Evolutionary conservation across 1,140 invertebrate genomes (phyloP).

Genomic region (Octopus sinensis): DNA sequence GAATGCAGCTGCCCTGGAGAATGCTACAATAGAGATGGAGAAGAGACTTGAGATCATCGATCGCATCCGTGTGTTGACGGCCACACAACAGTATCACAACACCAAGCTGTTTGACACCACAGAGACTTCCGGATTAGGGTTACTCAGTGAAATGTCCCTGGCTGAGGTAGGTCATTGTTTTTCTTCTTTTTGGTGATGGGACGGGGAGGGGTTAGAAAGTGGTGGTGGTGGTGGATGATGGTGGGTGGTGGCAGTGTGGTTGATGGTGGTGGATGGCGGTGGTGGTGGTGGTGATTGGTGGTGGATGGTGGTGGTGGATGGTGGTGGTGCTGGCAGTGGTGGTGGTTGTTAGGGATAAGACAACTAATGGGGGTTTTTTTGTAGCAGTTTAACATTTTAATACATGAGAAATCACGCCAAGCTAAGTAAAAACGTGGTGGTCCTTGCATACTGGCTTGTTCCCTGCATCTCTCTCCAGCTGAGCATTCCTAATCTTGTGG

Average conservation of each 20-base stretch:
- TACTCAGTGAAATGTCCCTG: conserved; percentile 58
- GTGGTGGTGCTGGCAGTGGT: not conserved
- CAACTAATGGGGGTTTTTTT: not conserved
- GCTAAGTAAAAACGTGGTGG: too few species aligned
- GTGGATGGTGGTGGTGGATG: too few species aligned
- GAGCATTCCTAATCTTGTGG: too few species aligned
- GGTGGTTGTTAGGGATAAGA: conserved; percentile 6
- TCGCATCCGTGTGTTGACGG: conserved; percentile 56
- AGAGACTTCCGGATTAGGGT: conserved; percentile 48
- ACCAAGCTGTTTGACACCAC: conserved; percentile 55
- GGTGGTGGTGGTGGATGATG: not conserved
- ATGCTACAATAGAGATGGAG: conserved; percentile 57
- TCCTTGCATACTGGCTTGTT: too few species aligned
- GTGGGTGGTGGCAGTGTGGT: not conserved
- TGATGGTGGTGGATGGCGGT: not conserved
- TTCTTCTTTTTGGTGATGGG: not conserved
- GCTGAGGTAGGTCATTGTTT: conserved; percentile 44
- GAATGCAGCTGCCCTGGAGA: not conserved
- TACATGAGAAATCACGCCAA: too few species aligned
- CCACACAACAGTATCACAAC: conserved; percentile 39
- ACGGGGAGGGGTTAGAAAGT: not conserved
- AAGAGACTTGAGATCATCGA: conserved; percentile 55
- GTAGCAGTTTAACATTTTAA: too few species aligned
- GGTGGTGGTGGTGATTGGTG: too few species aligned
- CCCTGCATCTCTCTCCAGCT: too few species aligned